phyloP scores from a whole-genome alignment of 2,888 invertebrate genomes.

The Lissonota sp. region DNA sequence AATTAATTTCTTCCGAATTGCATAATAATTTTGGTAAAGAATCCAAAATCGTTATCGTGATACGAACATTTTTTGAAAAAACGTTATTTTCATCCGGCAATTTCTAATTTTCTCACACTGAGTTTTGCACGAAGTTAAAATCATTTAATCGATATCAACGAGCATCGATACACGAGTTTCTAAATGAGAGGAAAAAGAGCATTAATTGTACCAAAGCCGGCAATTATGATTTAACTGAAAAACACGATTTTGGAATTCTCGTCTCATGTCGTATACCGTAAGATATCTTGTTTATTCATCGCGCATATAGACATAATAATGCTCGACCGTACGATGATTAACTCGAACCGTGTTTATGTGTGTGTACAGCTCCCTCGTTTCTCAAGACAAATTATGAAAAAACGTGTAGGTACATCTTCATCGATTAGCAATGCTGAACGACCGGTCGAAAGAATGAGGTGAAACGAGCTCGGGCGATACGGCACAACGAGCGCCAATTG shows the following conservation, averaged over 20 bases:
- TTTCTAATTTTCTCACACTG: too few relatives aligned
- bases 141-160: too few relatives aligned
- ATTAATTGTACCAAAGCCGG: too few relatives aligned
- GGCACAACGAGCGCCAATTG: conserved; percentile 56
- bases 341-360: conserved; percentile 20
- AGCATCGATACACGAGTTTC: too few relatives aligned
- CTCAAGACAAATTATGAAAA: conserved; percentile 67
- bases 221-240: neutral
- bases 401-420: conserved; percentile 72
- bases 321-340: conserved; percentile 37
- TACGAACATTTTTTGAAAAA: too few relatives aligned
- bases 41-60: too few relatives aligned
- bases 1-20: too few relatives aligned
- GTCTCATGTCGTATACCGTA: neutral
- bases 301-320: conserved; percentile 16
- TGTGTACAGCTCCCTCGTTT: conserved; percentile 15
- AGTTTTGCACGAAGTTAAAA: too few relatives aligned
- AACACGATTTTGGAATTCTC: neutral
- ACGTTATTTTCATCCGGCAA: too few relatives aligned
- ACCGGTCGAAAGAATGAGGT: conserved; percentile 71
- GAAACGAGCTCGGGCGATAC: conserved; percentile 65
- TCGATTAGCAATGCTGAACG: conserved; percentile 72
- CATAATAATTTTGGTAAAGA: too few relatives aligned
- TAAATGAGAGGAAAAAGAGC: too few relatives aligned
- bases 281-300: neutral